Base-by-base conservation (phyloP, 1,140 invertebrate species). In the Euschistus heros region DNA sequence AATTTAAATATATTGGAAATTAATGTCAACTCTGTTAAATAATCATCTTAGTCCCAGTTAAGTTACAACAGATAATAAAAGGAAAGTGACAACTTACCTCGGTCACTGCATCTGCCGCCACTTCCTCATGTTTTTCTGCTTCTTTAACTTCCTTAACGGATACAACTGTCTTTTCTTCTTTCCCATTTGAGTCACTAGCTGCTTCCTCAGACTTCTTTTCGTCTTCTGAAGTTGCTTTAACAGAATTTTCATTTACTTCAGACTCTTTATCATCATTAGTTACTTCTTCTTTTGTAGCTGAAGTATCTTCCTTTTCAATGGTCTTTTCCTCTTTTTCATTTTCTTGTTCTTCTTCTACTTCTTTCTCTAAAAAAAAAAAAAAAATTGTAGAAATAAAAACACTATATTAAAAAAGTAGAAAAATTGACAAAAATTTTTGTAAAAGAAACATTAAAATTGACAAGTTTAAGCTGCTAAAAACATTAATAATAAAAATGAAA, bases 341-440 rank as follows among this genome's bases (percentile, higher is more conserved):
- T 15, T 42, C 52, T 14, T 62, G 30, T 57, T 59, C 60, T 64
- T 33, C 62, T 42, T 67, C 55, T 22, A 44, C 62, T 52, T 63
- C 66, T 66, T 60, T 24, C 59, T 62, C 62, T 54, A 37, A 59
- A 59, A 60, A 14, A 42, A 20, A 64, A 67, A 30, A 33, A 18
- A 26, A 54, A 18, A 18, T 50, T 18, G 14, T 50, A 1, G 5
- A 50, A 50, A 50, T 50, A 18, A 50, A 50, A 50, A 18, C n/a
- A 18, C 10, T 4, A 18, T 5, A 2, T 6, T 50, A 50, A 13
- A 50, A 10, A 13, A 50, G 22, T 44, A 20, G n/a, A 20, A 44
- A 10, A 10, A 8, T 17, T 20, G 2, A 50, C 8, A 18, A 50
- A 50, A 6, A 44, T 10, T 44, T 44, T 44, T 44, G 42, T 10